Evolutionary conservation across 1,140 invertebrate genomes (phyloP).

Genomic region (Sminthurides bifidus): DNA sequence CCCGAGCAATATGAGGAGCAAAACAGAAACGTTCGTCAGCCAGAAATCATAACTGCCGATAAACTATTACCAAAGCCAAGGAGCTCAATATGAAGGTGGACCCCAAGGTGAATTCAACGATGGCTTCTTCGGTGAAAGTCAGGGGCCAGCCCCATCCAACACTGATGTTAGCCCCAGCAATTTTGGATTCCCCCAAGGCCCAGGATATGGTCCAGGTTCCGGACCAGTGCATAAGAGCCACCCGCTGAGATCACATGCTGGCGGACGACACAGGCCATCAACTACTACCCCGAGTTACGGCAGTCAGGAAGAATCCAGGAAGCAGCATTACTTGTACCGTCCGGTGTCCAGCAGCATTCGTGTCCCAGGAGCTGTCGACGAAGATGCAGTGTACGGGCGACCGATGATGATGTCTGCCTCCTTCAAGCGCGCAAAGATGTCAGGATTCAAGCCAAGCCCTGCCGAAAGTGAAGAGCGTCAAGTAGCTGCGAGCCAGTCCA

Average conservation of each 20-base stretch:
- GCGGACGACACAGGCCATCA: neutral
- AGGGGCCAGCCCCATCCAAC: neutral
- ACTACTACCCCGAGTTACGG: neutral
- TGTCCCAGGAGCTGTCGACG: neutral
- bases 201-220: neutral
- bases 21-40: conserved; percentile 12
- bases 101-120: neutral
- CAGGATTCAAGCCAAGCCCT: neutral
- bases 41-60: conserved; percentile 15
- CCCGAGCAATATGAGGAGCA: conserved; percentile 23
- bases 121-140: neutral
- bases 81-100: neutral
- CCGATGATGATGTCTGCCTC: conserved; percentile 28
- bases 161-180: neutral
- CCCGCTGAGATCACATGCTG: neutral
- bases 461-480: neutral
- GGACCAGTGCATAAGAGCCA: neutral
- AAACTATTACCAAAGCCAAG: conserved; percentile 1
- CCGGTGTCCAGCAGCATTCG: neutral
- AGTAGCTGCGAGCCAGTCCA: neutral
- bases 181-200: neutral
- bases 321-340: neutral
- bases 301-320: neutral
- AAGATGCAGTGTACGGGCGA: conserved; percentile 18
- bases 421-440: neutral